Base-by-base conservation (phyloP, 2,113 vertebrate genomes). In the Cercocebus atys region DNA sequence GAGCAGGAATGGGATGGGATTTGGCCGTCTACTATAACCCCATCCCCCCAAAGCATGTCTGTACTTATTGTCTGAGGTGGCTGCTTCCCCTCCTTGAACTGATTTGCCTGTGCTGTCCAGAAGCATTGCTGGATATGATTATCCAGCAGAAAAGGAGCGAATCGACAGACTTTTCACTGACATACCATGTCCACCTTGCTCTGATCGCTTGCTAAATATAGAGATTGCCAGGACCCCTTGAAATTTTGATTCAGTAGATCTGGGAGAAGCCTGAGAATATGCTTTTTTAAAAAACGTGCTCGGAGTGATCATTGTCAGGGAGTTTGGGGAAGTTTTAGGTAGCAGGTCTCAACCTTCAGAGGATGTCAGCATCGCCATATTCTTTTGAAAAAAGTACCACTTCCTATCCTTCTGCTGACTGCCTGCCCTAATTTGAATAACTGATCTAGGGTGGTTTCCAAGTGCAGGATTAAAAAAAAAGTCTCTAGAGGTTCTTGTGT, bases 81-180 rank as follows among this genome's bases (percentile, higher is more conserved):
- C 6, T 16, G 8, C 0, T 0, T 27, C 17, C 35, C 20, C 9
- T 55, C 7, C 73, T 47, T 0, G 11, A 84, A 82, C 32, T 5
- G 9, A 30, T 76, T 4, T 3, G 25, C 32, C 23, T 0, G 0
- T 1, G 43, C 20, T 12, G 38, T 8, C 7, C 2, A 43, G 59
- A 64, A 35, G 12, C 14, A 23, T 22, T 8, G 40, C 57, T 13
- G 47, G 35, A 6, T 22, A 2, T 30, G 20, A 30, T 9, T 23
- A 1, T 17, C 18, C 45, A 40, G 32, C 1, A 43, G 72, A 76
- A 20, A 7, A 47, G 61, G 50, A n/a, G 50, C 32, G 3, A 4
- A 2, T 45, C 0, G 0, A 11, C 17, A 4, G 23, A 5, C 50
- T 47, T 10, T 0, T 78, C 55, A 1, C 27, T 45, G 80, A 23